Evolutionary conservation across 2,888 invertebrate species (phyloP), one percentile per base, ranked within the genome.

Genomic region (Hesperia comma): DNA sequence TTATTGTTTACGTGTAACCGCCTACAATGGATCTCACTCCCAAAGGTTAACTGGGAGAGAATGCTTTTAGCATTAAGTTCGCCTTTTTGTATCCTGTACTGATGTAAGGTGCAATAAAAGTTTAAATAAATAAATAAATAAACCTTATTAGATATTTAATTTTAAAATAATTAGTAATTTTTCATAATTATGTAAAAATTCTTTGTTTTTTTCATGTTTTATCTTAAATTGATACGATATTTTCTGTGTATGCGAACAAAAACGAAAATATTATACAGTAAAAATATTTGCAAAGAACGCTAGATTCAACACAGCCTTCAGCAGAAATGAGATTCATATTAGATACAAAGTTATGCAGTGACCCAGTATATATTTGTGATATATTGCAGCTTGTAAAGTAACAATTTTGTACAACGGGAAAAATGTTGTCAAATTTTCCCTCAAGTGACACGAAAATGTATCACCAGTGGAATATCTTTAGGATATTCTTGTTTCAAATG

Each of bases 321-420:
- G 21, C 51, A 40, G 37, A 53, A 58, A 64, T 64, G 57, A 64
- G 49, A 64, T 64, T 64, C 57, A 64, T 57, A 64, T 64, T 58
- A 64, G 63, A 64, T 64, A 64, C 63, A 64, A 58, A 58, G 63
- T 58, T 64, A 64, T 64, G 57, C 63, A 58, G 57, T 58, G 63
- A 64, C 63, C 63, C 40, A 63, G 63, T 57, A 58, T 57, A 46
- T 32, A 49, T 32, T 49, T 7, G 33, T 60, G 60, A 60, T 60
- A 33, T 60, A 49, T 60, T 49, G 60, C 60, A 49, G 12, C 15
- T 60, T 49, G 46, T 46, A 32, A 58, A 58, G 26, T 57, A 58
- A 58, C 58, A 33, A 58, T 46, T 58, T 58, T 46, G 14, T 58
- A 46, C 32, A 12, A 43, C 21, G 8, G 10, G 15, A 8, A 46